These are phyloP conservation scores for Trichopoda pennipes DNA, from an alignment of 2,888 invertebrate species.

Conservation along the genomic window DNA sequence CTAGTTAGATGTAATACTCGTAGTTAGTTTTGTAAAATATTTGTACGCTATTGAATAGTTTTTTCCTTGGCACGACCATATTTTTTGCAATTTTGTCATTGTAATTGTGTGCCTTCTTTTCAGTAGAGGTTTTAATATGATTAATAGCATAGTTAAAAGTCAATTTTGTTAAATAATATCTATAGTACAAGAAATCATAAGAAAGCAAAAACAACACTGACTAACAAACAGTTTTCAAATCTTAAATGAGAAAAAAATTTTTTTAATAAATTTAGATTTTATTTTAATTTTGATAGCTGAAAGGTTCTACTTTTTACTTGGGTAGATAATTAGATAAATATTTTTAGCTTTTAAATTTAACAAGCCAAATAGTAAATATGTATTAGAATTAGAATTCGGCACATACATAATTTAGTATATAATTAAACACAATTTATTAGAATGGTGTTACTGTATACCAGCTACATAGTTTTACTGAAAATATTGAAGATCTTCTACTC, in stretches of 20 bases:
- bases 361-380: no score
- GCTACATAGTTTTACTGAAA: no score
- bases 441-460: no score
- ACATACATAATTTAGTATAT: no score
- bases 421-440: no score
- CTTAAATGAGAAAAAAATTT: slow-evolving; percentile 27
- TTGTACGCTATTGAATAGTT: slow-evolving; percentile 41
- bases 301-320: neutral
- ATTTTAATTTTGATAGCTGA: slow-evolving; percentile 11
- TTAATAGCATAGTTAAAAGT: slow-evolving; percentile 67
- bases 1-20: slow-evolving; percentile 49
- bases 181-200: slow-evolving; percentile 10
- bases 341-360: no score
- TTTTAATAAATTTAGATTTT: slow-evolving; percentile 2
- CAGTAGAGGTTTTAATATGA: slow-evolving; percentile 63
- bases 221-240: slow-evolving; percentile 38
- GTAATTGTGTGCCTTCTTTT: slow-evolving; percentile 39
- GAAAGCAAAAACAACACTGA: neutral
- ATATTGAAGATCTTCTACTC: no score
- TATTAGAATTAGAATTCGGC: no score
- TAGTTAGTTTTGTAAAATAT: slow-evolving; percentile 31
- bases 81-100: slow-evolving; percentile 27
- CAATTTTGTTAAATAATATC: slow-evolving; percentile 65
- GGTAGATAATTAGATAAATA: no score
- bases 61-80: slow-evolving; percentile 39